Conservation (phyloP, 2,113 vertebrate species). For the Procavia capensis region DNA sequence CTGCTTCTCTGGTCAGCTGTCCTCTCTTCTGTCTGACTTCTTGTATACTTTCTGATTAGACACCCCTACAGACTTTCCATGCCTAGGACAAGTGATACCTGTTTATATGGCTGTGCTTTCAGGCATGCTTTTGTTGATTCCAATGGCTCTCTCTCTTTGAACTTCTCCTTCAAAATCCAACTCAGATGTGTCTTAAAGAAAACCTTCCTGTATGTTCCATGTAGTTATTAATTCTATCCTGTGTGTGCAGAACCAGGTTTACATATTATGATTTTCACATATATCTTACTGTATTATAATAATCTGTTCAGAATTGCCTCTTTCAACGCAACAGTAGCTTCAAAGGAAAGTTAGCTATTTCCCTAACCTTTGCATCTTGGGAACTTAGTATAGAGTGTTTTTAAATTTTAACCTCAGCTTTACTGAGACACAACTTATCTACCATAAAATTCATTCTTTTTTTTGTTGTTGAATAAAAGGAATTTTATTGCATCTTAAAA, state of each 20-base stretch:
- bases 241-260: neutral
- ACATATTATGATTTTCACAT: neutral
- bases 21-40: neutral
- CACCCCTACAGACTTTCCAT: neutral
- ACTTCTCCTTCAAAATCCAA: neutral
- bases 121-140: neutral
- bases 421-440: slow-evolving; percentile 13
- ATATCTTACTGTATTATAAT: neutral
- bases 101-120: neutral
- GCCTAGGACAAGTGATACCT: neutral
- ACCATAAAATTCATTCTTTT: neutral
- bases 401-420: neutral
- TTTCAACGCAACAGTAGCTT: neutral
- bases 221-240: neutral
- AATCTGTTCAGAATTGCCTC: neutral
- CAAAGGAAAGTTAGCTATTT: slow-evolving; percentile 26
- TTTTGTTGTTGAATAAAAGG: too few relatives aligned
- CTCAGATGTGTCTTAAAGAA: slow-evolving; percentile 7
- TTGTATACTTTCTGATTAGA: neutral
- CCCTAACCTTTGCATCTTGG: neutral
- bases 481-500: too few relatives aligned
- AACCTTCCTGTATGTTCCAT: neutral
- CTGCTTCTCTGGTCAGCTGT: neutral
- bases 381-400: neutral
- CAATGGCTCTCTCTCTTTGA: neutral